A percentile compares a stretch with the other conserved stretches of the same genome.
These are phyloP conservation scores for Sula dactylatra DNA, from an alignment of 2,113 vertebrate species.

Conservation along the genomic window DNA sequence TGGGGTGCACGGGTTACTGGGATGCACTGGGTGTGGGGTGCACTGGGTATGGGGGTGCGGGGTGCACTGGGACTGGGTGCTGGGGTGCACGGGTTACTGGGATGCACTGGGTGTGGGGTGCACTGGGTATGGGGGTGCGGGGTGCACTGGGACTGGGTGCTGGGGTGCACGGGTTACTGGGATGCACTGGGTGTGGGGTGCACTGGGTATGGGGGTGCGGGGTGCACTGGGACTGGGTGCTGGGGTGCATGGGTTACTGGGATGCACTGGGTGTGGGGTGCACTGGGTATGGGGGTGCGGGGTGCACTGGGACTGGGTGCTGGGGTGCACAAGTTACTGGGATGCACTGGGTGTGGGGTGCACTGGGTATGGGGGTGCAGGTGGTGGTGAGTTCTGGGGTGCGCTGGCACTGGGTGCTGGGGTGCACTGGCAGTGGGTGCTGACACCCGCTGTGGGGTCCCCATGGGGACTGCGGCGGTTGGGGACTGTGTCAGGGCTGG, in stretches of 20 bases:
- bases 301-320: too few species aligned
- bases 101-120: too few species aligned
- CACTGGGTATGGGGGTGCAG: not conserved
- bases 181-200: not conserved
- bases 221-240: not conserved
- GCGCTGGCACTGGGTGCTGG: not conserved
- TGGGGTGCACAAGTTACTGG: not conserved
- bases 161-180: not conserved
- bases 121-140: too few species aligned
- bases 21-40: too few species aligned
- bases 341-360: not conserved
- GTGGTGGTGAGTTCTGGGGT: not conserved
- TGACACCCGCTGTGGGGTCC: not conserved
- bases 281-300: too few species aligned
- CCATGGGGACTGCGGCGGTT: not conserved
- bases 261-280: too few species aligned
- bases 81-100: too few species aligned
- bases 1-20: not conserved
- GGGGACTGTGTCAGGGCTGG: not conserved
- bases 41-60: too few species aligned
- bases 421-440: not conserved
- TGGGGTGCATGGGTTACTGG: too few species aligned
- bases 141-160: too few species aligned
- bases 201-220: too few species aligned
- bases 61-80: not conserved